These are phyloP conservation scores for Rhyacichthys aspro DNA, from an alignment of 2,797 vertebrate species.

Conservation along the genomic window DNA sequence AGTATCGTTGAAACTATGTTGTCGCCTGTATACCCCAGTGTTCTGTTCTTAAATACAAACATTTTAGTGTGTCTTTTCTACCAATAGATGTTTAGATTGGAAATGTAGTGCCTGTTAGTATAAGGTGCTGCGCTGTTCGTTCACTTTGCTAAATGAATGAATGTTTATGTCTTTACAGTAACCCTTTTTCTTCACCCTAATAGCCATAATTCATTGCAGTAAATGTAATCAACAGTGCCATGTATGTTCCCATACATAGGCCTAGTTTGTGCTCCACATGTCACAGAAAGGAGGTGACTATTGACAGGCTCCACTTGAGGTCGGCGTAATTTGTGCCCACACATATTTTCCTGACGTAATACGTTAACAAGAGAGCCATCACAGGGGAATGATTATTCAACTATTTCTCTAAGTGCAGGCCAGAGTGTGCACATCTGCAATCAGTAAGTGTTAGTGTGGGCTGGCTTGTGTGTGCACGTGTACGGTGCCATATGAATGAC, in stretches of 20 bases:
- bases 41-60: neutral
- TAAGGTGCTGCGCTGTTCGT: slow-evolving; percentile 7
- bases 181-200: slow-evolving; percentile 43
- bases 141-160: slow-evolving; percentile 26
- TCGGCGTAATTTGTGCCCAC: slow-evolving; percentile 20
- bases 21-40: too few relatives aligned
- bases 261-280: slow-evolving; percentile 35
- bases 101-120: neutral
- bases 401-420: slow-evolving; percentile 26
- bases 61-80: neutral
- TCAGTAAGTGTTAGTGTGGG: slow-evolving; percentile 50
- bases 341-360: slow-evolving; percentile 45
- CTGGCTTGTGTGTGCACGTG: slow-evolving; percentile 24
- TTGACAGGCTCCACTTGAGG: slow-evolving; percentile 47
- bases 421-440: slow-evolving; percentile 35
- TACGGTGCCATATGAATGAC: slow-evolving; percentile 38
- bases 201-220: slow-evolving; percentile 29
- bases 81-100: slow-evolving; percentile 8
- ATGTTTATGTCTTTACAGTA: slow-evolving; percentile 28
- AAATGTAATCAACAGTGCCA: slow-evolving; percentile 31
- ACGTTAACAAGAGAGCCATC: slow-evolving; percentile 46
- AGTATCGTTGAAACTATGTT: too few relatives aligned
- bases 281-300: slow-evolving; percentile 32
- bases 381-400: slow-evolving; percentile 54
- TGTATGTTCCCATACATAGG: slow-evolving; percentile 39